Conservation (phyloP, 2,113 vertebrate genomes). For the Hypomesus transpacificus region DNA sequence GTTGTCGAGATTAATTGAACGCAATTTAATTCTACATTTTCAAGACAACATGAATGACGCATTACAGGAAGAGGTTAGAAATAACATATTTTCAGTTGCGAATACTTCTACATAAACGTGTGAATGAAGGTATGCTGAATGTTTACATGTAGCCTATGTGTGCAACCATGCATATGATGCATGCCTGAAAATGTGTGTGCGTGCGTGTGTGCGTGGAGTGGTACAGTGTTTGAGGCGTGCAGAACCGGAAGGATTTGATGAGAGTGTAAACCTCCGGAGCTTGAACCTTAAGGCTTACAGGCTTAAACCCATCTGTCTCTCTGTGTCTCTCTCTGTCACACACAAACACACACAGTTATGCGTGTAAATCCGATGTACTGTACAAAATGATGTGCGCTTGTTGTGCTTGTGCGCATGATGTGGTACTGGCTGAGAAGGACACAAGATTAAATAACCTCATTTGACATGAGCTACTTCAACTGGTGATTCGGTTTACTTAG, state of each 20-base stretch:
- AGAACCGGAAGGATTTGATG: constrained; percentile 51
- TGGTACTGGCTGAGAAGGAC: not conserved
- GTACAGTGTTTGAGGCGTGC: constrained; percentile 2
- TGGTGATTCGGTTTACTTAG: not conserved
- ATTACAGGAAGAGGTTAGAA: too few relatives aligned
- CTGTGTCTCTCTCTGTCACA: constrained; percentile 9
- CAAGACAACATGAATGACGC: too few relatives aligned
- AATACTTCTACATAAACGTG: too few relatives aligned
- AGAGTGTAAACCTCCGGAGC: constrained; percentile 55
- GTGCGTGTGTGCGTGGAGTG: not conserved
- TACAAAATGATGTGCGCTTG: not conserved
- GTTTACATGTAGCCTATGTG: not conserved
- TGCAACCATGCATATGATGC: not conserved
- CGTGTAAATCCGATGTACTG: not conserved
- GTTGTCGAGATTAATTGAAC: too few relatives aligned
- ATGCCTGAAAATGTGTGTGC: not conserved
- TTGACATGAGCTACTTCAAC: constrained; percentile 10
- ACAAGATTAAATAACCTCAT: constrained; percentile 19
- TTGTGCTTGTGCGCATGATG: not conserved
- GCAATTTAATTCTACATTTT: too few relatives aligned
- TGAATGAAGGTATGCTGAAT: not conserved
- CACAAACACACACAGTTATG: not conserved
- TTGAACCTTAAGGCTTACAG: constrained; percentile 53
- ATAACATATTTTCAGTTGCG: too few relatives aligned
- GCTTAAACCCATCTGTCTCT: constrained; percentile 55